Evolutionary conservation across 1,140 invertebrate genomes (phyloP).

Genomic region (Drosophila watanabei): DNA sequence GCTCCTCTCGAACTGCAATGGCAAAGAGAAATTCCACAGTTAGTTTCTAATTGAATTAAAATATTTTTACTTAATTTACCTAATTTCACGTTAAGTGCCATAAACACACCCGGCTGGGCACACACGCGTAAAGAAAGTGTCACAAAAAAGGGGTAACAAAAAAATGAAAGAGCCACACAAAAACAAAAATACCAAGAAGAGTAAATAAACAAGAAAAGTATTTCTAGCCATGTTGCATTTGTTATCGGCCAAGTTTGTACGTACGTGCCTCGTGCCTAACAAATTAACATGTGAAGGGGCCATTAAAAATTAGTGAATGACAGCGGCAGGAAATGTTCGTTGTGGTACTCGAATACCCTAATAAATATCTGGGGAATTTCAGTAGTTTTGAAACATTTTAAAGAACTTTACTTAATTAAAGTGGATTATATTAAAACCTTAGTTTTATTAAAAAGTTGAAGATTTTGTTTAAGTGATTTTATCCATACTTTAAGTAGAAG

Average conservation of each 20-base stretch:
- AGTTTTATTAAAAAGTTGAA: not conserved
- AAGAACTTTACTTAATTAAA: not conserved
- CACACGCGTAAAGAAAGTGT: constrained; percentile 58
- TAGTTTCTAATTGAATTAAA: constrained; percentile 60
- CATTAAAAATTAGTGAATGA: constrained; percentile 55
- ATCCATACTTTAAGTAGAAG: not conserved
- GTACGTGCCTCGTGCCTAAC: constrained; percentile 70
- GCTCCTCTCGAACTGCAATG: constrained; percentile 57
- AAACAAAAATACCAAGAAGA: constrained; percentile 34
- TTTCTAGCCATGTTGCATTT: constrained; percentile 48
- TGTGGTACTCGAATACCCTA: not conserved
- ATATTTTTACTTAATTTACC: constrained; percentile 54
- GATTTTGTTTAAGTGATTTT: no score
- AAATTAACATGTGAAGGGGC: constrained; percentile 75
- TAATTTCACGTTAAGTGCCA: constrained; percentile 61
- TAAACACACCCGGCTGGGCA: constrained; percentile 26
- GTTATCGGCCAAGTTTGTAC: constrained; percentile 59
- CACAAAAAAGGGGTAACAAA: constrained; percentile 26
- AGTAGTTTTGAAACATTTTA: not conserved
- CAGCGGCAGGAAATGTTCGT: constrained; percentile 23
- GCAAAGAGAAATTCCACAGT: constrained; percentile 32
- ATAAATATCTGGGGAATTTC: not conserved
- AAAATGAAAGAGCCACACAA: constrained; percentile 4
- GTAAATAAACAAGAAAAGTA: constrained; percentile 46
- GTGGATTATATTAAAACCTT: no score